Percentiles rank a stretch among this genome's conserved stretches.
These are phyloP conservation scores for Passer domesticus DNA, from an alignment of 2,113 vertebrate genomes.

Conservation along the genomic window DNA sequence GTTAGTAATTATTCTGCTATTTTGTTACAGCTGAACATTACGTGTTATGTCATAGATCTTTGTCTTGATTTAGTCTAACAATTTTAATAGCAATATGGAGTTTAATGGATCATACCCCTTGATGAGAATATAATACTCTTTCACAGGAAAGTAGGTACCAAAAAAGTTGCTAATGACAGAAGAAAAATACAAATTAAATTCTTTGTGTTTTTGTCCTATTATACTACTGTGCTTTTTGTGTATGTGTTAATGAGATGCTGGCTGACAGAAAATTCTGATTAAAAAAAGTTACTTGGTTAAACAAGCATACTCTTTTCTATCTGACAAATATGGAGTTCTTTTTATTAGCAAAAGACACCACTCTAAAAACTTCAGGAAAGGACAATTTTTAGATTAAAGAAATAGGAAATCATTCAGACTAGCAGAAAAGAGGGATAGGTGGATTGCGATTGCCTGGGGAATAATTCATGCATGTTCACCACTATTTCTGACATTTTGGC, in stretches of 20 bases:
- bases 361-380: neutral
- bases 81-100: neutral
- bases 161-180: neutral
- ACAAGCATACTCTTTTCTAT: neutral
- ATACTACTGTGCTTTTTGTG: neutral
- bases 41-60: neutral
- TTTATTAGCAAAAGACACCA: neutral
- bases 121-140: neutral
- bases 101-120: neutral
- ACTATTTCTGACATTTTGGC: neutral
- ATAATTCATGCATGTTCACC: neutral
- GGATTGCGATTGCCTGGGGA: neutral
- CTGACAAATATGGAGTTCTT: neutral
- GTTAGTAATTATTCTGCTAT: neutral
- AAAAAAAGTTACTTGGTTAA: neutral
- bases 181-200: conserved; percentile 6
- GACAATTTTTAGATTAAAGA: conserved; percentile 7
- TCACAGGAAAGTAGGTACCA: neutral
- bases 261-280: neutral
- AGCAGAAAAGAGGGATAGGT: neutral
- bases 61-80: neutral
- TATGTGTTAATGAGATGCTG: neutral
- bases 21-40: neutral
- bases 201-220: neutral
- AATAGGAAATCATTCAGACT: neutral